Base-by-base conservation (phyloP, 2,888 invertebrate genomes). In the Plagodis dolabraria region DNA sequence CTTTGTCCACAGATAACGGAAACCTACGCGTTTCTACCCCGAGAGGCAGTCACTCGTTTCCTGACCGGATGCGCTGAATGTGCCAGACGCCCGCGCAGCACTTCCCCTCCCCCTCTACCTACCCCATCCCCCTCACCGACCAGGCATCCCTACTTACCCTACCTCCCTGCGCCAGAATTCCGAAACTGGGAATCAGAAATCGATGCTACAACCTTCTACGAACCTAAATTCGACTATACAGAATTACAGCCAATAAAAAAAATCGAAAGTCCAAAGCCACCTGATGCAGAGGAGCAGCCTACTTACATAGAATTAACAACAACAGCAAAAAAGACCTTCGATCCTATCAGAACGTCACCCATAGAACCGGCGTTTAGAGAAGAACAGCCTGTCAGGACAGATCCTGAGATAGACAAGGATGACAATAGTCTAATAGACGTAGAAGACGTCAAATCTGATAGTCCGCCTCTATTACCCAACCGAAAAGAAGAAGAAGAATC, bases 21-120 rank as follows among this genome's bases (percentile, higher is more conserved):
- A 93, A 98, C 97, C 63, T 99, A 98, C 93, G 98, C 98, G 52
- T 99, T 98, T 84, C 94, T 99, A 74, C 99, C 99, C 5, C 95
- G 99, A 59, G 99, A 99, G 90, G 98, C 99, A 51, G 98, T 99
- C 83, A 99, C 99, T 61, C 96, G 98, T 76, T 99, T 99, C 93
- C 95, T 99, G 61, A 96, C 98, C 87, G 97, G 98, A 76, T 99
- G 98, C 87, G 96, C 97, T 46, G 98, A 98, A 88, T 99, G 99
- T 88, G 97, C 97, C 82, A 95, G 96, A 80, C 95, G 96, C 78
- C 95, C 95, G 75, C 94, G 95, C 83, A 95, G 95, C 68, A 83
- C 92, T 57, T 95, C 95, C 59, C 95, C 94, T 0, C 89, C 93
- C 0, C 93, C 94, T 0, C 86, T 94, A 0, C 93, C 92, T 2